phyloP scores from a whole-genome alignment of 1,140 invertebrate genomes.

The Brachionus rubens region DNA sequence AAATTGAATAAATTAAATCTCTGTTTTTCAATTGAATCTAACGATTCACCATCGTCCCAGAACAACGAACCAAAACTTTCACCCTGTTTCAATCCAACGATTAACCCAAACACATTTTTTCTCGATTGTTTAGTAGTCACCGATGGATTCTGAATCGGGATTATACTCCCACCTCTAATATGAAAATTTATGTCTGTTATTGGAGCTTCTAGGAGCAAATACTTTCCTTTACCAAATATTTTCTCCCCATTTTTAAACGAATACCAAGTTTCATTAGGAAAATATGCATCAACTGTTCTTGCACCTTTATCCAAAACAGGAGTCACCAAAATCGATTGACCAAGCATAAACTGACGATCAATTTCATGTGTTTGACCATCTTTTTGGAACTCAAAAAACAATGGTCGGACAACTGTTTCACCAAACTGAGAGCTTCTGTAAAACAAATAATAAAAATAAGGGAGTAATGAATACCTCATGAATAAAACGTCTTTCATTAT shows the following conservation, averaged over 20 bases:
- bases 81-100: neutral
- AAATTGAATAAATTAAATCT: constrained; percentile 16
- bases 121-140: constrained; percentile 64
- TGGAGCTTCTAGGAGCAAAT: constrained; percentile 63
- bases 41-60: constrained; percentile 44
- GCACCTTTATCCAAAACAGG: constrained; percentile 67
- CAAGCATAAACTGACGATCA: constrained; percentile 75
- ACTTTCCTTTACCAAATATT: constrained; percentile 51
- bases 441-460: constrained; percentile 70
- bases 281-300: constrained; percentile 64
- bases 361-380: constrained; percentile 68
- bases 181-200: constrained; percentile 68
- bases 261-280: constrained; percentile 73
- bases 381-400: constrained; percentile 64
- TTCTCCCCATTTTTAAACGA: constrained; percentile 64
- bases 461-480: constrained; percentile 72
- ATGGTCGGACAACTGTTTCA: constrained; percentile 71
- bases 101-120: constrained; percentile 1
- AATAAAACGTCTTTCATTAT: constrained; percentile 64
- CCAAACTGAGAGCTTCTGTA: constrained; percentile 57
- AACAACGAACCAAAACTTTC: neutral
- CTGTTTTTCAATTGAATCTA: neutral
- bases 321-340: constrained; percentile 69
- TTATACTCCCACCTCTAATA: constrained; percentile 70
- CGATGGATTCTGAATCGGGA: constrained; percentile 68